These are phyloP conservation scores for Ischnus inquisitorius DNA, from an alignment of 2,888 invertebrate genomes.

Conservation along the genomic window DNA sequence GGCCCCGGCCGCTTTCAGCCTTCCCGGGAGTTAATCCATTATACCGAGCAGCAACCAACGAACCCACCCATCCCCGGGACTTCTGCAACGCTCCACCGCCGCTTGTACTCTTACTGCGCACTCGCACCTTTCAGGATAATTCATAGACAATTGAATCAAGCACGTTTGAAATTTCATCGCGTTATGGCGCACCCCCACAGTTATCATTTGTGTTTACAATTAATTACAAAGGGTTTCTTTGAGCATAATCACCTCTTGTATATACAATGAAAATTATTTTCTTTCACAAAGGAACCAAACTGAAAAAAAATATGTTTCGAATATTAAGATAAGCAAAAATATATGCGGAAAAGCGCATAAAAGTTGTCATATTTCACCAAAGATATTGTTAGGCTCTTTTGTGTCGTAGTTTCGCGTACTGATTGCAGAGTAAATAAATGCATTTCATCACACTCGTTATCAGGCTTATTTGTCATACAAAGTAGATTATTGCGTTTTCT, in stretches of 20 bases:
- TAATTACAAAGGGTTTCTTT: neutral
- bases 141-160: slow-evolving; percentile 70
- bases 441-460: too few species aligned
- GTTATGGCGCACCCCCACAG: neutral
- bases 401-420: too few species aligned
- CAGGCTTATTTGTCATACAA: too few species aligned
- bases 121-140: slow-evolving; percentile 68
- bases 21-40: slow-evolving; percentile 40
- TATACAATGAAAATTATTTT: neutral
- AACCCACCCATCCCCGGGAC: neutral
- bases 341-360: too few species aligned
- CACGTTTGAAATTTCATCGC: slow-evolving; percentile 58
- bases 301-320: neutral
- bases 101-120: neutral
- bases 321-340: neutral
- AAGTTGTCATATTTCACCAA: too few species aligned
- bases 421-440: too few species aligned
- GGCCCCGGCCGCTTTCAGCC: slow-evolving; percentile 18
- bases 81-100: slow-evolving; percentile 36
- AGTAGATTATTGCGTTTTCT: neutral
- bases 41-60: slow-evolving; percentile 30
- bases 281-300: neutral
- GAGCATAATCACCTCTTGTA: too few species aligned
- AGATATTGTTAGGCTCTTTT: too few species aligned
- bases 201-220: slow-evolving; percentile 1